Percentiles rank a stretch among this genome's conserved stretches.
These are phyloP conservation scores for Alethe diademata DNA, from an alignment of 2,113 vertebrate species.

Conservation along the genomic window DNA sequence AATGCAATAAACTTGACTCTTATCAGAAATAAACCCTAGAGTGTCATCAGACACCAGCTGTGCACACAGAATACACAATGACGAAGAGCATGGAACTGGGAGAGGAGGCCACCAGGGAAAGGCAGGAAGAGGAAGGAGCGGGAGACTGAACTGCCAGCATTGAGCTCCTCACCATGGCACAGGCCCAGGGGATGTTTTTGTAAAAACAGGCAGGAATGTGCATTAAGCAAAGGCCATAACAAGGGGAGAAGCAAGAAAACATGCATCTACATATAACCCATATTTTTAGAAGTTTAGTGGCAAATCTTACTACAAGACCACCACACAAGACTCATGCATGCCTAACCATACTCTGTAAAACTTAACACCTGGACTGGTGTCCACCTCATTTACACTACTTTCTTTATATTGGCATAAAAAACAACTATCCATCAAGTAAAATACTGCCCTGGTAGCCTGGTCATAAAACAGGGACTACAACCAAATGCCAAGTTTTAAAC, in stretches of 20 bases:
- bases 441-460: neutral
- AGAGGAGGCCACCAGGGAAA: neutral
- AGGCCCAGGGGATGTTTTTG: neutral
- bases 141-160: neutral
- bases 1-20: neutral
- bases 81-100: neutral
- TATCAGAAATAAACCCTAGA: neutral
- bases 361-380: neutral
- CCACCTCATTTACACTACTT: neutral
- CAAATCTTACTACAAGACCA: neutral
- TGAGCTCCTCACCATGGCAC: rapidly evolving
- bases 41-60: neutral
- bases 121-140: neutral
- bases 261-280: rapidly evolving
- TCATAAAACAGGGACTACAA: neutral
- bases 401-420: neutral
- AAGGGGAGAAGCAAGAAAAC: neutral
- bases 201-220: neutral
- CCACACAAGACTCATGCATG: rapidly evolving
- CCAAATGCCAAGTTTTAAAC: neutral
- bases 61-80: neutral
- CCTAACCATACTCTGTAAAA: neutral
- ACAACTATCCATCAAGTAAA: neutral
- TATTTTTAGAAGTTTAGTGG: neutral
- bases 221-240: neutral